These are phyloP conservation scores for Ganaspis brasiliensis DNA, from an alignment of 2,888 invertebrate genomes.

Conservation along the genomic window DNA sequence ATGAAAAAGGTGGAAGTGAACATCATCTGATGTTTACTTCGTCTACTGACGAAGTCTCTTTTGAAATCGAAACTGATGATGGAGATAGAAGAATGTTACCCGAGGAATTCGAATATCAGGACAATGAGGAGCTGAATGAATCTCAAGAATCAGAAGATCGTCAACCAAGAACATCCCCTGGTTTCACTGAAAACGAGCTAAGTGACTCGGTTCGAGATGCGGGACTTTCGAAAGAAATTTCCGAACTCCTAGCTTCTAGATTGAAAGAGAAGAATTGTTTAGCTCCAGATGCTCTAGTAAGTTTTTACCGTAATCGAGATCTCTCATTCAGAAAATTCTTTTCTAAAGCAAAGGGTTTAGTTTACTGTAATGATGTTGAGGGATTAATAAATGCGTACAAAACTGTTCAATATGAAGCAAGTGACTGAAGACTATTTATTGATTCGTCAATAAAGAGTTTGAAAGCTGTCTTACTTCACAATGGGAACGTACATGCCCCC, in stretches of 20 bases:
- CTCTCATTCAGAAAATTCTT: conserved; percentile 24
- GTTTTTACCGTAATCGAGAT: conserved; percentile 16
- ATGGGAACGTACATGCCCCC: no score
- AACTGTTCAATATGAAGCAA: not conserved
- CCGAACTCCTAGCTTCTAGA: not conserved
- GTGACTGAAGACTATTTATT: conserved; percentile 59
- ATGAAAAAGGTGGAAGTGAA: not conserved
- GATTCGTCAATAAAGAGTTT: conserved; percentile 66
- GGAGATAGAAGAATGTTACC: not conserved
- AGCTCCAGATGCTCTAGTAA: conserved; percentile 7
- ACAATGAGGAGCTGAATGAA: not conserved
- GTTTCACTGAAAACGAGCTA: not conserved
- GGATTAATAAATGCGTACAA: not conserved
- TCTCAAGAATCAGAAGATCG: not conserved
- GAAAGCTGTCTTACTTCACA: conserved; percentile 66
- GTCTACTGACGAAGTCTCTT: not conserved
- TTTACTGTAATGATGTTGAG: conserved; percentile 32
- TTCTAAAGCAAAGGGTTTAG: not conserved
- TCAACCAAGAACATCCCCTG: not conserved
- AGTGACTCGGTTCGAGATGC: not conserved
- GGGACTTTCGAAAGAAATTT: not conserved
- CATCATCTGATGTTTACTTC: no score
- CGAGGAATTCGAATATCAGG: not conserved
- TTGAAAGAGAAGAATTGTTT: not conserved
- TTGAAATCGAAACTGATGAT: not conserved